Conservation (phyloP, 1,140 invertebrate species). For the Temnothorax longispinosus region DNA sequence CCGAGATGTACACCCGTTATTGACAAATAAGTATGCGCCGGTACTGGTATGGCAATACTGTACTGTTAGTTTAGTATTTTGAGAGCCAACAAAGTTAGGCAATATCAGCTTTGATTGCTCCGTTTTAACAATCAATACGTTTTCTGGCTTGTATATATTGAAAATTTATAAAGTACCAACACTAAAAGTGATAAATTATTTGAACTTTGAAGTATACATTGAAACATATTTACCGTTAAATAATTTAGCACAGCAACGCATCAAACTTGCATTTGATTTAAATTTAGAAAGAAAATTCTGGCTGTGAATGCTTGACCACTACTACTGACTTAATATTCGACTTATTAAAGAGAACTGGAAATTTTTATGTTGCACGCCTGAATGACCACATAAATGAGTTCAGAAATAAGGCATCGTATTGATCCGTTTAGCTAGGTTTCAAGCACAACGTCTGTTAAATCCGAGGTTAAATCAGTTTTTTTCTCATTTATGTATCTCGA, state of each 20-base stretch:
- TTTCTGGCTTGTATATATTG: neutral
- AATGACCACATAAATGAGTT: neutral
- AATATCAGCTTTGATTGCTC: conserved; percentile 13
- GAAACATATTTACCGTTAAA: neutral
- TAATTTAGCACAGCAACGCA: neutral
- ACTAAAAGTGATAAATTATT: neutral
- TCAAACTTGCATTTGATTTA: neutral
- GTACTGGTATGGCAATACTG: neutral
- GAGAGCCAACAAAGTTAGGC: conserved; percentile 11
- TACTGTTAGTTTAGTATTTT: conserved; percentile 3
- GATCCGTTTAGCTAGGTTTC: conserved; percentile 65
- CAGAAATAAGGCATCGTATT: conserved; percentile 12
- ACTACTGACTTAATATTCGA: neutral
- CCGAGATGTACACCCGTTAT: neutral
- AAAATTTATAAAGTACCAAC: neutral
- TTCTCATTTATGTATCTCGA: conserved; percentile 10
- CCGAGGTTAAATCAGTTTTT: conserved; percentile 62
- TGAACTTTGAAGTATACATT: neutral
- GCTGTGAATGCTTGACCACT: neutral
- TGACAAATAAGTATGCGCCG: conserved; percentile 5
- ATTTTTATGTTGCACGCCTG: neutral
- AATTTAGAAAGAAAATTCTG: neutral
- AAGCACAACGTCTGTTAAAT: conserved; percentile 69
- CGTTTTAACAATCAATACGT: neutral
- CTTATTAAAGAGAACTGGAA: neutral